Conservation (phyloP, 2,113 vertebrate species). For the Gasterosteus nipponicus region DNA sequence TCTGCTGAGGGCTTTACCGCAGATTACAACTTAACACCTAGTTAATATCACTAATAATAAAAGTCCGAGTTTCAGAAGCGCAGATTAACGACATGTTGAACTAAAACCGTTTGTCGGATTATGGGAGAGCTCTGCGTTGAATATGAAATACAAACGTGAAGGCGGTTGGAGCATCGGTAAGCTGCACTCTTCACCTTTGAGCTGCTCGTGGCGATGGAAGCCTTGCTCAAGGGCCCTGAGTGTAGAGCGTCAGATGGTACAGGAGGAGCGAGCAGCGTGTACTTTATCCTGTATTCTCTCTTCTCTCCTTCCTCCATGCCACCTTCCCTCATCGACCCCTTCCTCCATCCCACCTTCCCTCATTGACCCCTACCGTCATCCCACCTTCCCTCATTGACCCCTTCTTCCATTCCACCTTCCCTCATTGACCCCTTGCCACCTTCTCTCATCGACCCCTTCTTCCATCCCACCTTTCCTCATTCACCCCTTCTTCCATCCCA, state of each 20-base stretch:
- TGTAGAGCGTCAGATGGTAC: neutral
- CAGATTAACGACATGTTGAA: constrained; percentile 74
- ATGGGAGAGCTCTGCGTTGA: constrained; percentile 22
- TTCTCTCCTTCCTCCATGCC: neutral
- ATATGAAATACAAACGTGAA: neutral
- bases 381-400: neutral
- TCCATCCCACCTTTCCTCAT: too few species aligned
- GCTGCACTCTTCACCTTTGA: neutral
- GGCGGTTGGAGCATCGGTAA: neutral
- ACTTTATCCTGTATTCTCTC: neutral
- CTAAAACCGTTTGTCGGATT: constrained; percentile 67
- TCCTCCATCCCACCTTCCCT: too few species aligned
- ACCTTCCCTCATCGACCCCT: too few species aligned
- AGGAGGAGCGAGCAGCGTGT: neutral
- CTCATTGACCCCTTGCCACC: too few species aligned
- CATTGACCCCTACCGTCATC: neutral
- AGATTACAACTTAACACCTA: constrained; percentile 80
- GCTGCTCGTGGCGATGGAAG: neutral
- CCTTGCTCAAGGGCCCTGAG: neutral
- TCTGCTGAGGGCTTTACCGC: constrained; percentile 69
- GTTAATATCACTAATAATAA: constrained; percentile 78
- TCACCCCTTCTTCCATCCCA: too few species aligned
- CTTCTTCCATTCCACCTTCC: constrained; percentile 32
- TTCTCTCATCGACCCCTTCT: too few species aligned
- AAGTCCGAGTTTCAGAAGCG: constrained; percentile 70